Evolutionary conservation across 2,797 vertebrate genomes (phyloP).

Genomic region (Melanotaenia trifasciata): DNA sequence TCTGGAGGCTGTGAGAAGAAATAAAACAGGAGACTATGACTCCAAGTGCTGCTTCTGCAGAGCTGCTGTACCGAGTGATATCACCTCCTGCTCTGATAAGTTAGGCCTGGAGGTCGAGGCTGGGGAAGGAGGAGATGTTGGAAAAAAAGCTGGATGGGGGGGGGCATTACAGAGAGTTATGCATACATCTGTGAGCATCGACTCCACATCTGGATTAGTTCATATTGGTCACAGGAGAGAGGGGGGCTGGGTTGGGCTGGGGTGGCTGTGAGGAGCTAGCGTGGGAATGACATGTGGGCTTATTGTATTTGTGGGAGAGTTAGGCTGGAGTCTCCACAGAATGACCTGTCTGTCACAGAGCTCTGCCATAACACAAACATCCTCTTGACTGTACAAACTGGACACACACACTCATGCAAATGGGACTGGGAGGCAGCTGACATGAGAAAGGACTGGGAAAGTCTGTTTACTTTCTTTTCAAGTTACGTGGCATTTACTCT

Average conservation of each 20-base stretch:
- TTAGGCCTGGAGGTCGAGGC: neutral
- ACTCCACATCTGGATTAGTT: conserved; percentile 73
- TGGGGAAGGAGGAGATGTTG: conserved; percentile 24
- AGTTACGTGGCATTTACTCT: conserved; percentile 40
- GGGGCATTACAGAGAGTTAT: conserved; percentile 32
- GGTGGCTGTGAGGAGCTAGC: conserved; percentile 53
- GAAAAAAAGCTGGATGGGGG: neutral
- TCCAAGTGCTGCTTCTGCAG: conserved; percentile 41
- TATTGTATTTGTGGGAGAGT: conserved; percentile 77
- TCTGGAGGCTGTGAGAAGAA: conserved; percentile 52
- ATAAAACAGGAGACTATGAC: conserved; percentile 38
- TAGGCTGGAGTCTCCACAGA: conserved; percentile 63
- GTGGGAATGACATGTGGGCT: conserved; percentile 78
- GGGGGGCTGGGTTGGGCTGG: conserved; percentile 7
- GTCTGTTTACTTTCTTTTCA: conserved; percentile 33
- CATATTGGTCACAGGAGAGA: conserved; percentile 66
- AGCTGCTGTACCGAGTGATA: conserved; percentile 22
- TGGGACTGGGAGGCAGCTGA: conserved; percentile 2
- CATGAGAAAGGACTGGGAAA: conserved; percentile 51
- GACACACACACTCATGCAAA: conserved; percentile 42
- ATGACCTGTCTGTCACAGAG: conserved; percentile 76
- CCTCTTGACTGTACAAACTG: conserved; percentile 58
- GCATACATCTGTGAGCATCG: conserved; percentile 57
- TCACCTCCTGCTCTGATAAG: conserved; percentile 58
- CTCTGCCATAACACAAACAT: conserved; percentile 78